Conservation (phyloP, 2,888 invertebrate genomes). For the Orchestes rusci region DNA sequence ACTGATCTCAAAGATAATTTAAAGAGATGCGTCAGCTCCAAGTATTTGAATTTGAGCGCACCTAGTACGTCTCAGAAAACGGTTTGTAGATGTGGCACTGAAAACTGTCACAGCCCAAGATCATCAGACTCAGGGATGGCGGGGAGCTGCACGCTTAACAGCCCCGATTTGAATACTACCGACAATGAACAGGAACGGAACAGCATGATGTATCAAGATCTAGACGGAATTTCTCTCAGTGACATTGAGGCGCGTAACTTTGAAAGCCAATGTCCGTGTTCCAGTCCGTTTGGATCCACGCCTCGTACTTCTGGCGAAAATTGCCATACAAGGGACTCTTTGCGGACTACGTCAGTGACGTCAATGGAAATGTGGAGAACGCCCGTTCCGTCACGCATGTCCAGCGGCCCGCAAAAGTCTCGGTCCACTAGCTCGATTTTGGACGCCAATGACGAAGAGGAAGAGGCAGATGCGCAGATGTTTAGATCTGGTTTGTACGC, state of each 20-base stretch:
- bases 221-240: slow-evolving; percentile 44
- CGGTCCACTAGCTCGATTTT: slow-evolving; percentile 35
- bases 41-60: slow-evolving; percentile 39
- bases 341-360: slow-evolving; percentile 48
- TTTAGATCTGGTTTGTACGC: slow-evolving; percentile 82
- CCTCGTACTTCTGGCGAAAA: slow-evolving; percentile 60
- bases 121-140: slow-evolving; percentile 83
- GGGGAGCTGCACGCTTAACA: slow-evolving; percentile 69
- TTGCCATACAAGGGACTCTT: slow-evolving; percentile 48
- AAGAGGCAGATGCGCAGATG: slow-evolving; percentile 43
- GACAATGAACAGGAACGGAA: slow-evolving; percentile 32
- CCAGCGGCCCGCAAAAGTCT: slow-evolving; percentile 30
- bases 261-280: slow-evolving; percentile 64
- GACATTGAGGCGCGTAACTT: slow-evolving; percentile 52
- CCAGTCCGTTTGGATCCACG: slow-evolving; percentile 66
- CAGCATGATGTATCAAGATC: slow-evolving; percentile 32
- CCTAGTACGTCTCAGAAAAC: slow-evolving; percentile 19
- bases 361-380: slow-evolving; percentile 42
- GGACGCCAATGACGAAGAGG: slow-evolving; percentile 29
- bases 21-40: slow-evolving; percentile 48
- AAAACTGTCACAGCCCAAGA: slow-evolving; percentile 56
- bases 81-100: slow-evolving; percentile 35
- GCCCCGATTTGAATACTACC: slow-evolving; percentile 53
- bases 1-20: slow-evolving; percentile 25
- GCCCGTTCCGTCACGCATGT: slow-evolving; percentile 36